These are phyloP conservation scores for Onychorhynchus coronatus DNA, from an alignment of 2,113 vertebrate genomes.

Conservation along the genomic window DNA sequence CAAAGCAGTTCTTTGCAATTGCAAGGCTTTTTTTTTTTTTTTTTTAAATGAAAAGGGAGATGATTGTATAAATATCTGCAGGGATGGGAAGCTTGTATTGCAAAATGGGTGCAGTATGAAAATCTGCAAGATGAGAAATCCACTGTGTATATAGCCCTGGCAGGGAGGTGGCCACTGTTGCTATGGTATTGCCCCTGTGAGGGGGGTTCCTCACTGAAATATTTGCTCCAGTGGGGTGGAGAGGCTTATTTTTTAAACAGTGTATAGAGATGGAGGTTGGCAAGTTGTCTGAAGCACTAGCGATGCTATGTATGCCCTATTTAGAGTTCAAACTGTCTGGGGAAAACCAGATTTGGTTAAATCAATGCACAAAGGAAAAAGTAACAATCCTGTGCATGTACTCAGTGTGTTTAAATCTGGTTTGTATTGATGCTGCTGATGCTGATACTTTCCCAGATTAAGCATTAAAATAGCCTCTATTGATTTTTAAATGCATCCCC, in stretches of 20 bases:
- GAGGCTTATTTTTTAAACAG: neutral
- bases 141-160: rapidly evolving
- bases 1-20: neutral
- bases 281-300: neutral
- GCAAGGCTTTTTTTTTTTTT: neutral
- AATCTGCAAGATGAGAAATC: neutral
- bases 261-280: neutral
- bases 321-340: neutral
- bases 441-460: neutral
- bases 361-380: neutral
- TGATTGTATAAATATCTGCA: neutral
- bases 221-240: neutral
- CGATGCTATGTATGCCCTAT: neutral
- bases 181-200: neutral
- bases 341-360: neutral
- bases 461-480: neutral
- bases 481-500: slow-evolving; percentile 29
- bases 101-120: neutral
- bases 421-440: slow-evolving; percentile 21
- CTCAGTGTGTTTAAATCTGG: neutral
- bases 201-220: neutral
- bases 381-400: neutral
- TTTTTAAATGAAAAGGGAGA: neutral
- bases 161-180: neutral
- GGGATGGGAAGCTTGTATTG: neutral